Conservation (phyloP, 2,888 invertebrate species). For the Rhingia campestris region DNA sequence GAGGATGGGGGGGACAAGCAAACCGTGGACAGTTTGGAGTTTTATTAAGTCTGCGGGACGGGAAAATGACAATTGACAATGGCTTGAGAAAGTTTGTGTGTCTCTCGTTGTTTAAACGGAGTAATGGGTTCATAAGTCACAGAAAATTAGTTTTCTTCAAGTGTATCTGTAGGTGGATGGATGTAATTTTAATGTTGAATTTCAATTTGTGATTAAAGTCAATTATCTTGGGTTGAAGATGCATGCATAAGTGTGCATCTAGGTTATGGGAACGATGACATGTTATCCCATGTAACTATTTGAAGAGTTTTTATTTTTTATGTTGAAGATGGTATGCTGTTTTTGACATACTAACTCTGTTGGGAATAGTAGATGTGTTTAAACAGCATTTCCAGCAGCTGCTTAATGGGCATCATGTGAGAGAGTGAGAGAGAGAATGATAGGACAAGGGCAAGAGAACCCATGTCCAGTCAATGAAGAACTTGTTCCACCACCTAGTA, state of each 20-base stretch:
- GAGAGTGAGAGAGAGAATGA: too few relatives aligned
- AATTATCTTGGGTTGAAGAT: conserved; percentile 10
- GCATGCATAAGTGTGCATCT: conserved; percentile 28
- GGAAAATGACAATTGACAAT: conserved; percentile 20
- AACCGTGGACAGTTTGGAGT: conserved; percentile 4
- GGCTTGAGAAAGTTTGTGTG: conserved; percentile 46
- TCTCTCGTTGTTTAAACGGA: conserved; percentile 38
- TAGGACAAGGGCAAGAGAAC: too few relatives aligned
- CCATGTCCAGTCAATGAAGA: too few relatives aligned
- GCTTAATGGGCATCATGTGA: too few relatives aligned
- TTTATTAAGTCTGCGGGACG: conserved; percentile 17
- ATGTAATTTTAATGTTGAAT: conserved; percentile 8
- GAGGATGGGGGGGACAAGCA: not conserved
- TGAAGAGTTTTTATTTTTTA: too few relatives aligned
- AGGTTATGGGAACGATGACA: conserved; percentile 22
- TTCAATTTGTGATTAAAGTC: conserved; percentile 30
- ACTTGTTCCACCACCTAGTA: too few relatives aligned
- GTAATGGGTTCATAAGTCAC: conserved; percentile 63
- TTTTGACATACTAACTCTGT: too few relatives aligned
- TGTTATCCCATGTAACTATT: not conserved
- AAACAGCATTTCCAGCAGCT: too few relatives aligned
- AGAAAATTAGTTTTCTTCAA: conserved; percentile 3
- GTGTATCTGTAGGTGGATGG: not conserved
- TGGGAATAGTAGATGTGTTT: too few relatives aligned
- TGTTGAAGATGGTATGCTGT: too few relatives aligned